Evolutionary conservation across 2,113 vertebrate species (phyloP), one percentile per base, ranked within the genome.

Genomic region (Mormyrus lacerda): DNA sequence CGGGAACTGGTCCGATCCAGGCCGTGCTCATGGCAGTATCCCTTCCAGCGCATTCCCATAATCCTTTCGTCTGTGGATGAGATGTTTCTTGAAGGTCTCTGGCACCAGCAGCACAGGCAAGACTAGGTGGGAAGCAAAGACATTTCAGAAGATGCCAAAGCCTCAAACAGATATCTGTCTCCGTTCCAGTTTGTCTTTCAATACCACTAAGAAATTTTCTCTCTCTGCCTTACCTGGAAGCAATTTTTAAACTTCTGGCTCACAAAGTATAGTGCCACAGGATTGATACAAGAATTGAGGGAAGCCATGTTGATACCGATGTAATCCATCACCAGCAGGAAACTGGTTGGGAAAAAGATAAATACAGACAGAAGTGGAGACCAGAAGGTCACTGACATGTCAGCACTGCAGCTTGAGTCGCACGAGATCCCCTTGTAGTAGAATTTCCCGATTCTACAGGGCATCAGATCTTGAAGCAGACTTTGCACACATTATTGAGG

Each of bases 221-320:
- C 31, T 9, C 55, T 58, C 21, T 76, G 91, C 51, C 93, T 92
- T 92, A 98, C 97, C 97, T 97, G 96, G 93, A 98, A 98, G 89
- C 97, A 98, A 91, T 98, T 98, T 95, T 98, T 98, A 93, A 98
- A 98, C 93, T 97, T 98, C 91, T 96, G 93, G 90, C 97, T 98
- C 93, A 98, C 97, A 0, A 98, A 98, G 93, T 98, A 98, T 89
- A 98, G 97, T 35, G 97, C 97, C 90, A 98, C 97, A 0, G 97
- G 97, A 91, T 98, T 98, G 92, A 98, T 98, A 94, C 97, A 98
- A 94, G 97, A 98, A 93, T 98, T 98, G 89, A 98, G 93, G 7
- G 97, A 98, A 88, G 97, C 97, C 97, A 98, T 97, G 94, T 98
- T 98, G 94, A 98, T 98, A 53, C 97, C 97, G 0, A 98, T 98